These are phyloP conservation scores for Phymorhynchus buccinoides DNA, from an alignment of 1,140 invertebrate species.

Conservation along the genomic window DNA sequence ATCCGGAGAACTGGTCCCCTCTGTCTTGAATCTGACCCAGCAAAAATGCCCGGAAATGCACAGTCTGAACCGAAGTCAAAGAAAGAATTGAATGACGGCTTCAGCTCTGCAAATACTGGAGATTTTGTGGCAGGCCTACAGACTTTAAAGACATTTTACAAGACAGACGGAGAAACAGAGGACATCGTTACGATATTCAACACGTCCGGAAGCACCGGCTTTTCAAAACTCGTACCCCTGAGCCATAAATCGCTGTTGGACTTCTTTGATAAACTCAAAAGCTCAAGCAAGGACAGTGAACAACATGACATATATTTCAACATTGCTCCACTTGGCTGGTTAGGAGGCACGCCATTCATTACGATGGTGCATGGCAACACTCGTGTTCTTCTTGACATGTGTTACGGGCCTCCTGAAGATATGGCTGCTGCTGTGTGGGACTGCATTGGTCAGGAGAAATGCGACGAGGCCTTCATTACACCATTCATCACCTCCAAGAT, in stretches of 20 bases:
- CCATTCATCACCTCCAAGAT: background rate
- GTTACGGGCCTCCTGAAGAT: background rate
- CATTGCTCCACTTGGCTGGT: slow-evolving; percentile 13
- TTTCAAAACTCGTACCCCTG: slow-evolving; percentile 10
- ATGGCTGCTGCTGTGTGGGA: background rate
- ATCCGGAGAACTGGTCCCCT: background rate
- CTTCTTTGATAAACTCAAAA: too few species aligned
- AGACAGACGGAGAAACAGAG: background rate
- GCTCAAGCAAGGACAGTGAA: background rate
- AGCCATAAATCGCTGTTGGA: background rate
- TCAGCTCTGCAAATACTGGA: too few species aligned
- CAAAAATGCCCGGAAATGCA: too few species aligned
- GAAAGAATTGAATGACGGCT: too few species aligned
- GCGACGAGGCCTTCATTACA: background rate
- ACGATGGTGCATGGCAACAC: background rate
- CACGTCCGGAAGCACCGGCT: slow-evolving; percentile 28
- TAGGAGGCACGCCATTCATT: background rate
- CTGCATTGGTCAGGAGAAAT: background rate
- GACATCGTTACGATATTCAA: slow-evolving; percentile 15
- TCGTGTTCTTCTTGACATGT: background rate
- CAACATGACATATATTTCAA: background rate
- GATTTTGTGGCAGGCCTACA: background rate
- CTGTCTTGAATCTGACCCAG: background rate
- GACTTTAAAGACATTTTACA: background rate
- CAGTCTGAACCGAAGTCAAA: too few species aligned